Conservation (phyloP, 2,797 vertebrate genomes). For the Arnoldichthys spilopterus region DNA sequence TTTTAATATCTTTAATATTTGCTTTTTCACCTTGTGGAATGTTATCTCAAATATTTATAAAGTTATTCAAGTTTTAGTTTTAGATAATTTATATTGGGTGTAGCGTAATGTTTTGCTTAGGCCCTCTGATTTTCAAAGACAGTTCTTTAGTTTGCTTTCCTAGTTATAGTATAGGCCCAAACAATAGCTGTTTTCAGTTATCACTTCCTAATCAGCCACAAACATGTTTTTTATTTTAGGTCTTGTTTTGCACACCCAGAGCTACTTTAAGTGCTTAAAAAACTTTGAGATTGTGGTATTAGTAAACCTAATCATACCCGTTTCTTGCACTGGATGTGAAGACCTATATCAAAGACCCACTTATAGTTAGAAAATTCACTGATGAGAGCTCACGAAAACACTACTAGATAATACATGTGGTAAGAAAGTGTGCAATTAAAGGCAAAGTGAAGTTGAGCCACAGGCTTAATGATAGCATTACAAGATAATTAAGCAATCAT, state of each 20-base stretch:
- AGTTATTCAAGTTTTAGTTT: no score
- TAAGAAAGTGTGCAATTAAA: conserved; percentile 39
- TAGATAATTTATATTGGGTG: no score
- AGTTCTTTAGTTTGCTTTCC: background rate
- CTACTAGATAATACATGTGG: conserved; percentile 28
- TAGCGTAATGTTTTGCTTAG: no score
- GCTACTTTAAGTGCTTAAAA: background rate
- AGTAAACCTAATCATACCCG: background rate
- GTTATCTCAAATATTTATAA: no score
- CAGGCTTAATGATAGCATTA: conserved; percentile 19
- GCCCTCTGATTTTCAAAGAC: no score
- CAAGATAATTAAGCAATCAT: conserved; percentile 40
- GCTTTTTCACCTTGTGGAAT: no score
- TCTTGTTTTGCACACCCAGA: background rate
- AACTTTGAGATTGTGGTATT: background rate
- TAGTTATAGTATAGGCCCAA: background rate
- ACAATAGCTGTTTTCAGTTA: background rate
- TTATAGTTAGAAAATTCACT: conserved; percentile 1
- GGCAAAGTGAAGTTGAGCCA: conserved; percentile 11
- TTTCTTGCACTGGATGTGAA: background rate
- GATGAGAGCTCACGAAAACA: conserved; percentile 32
- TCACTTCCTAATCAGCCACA: background rate
- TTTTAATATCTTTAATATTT: no score
- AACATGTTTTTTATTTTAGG: background rate
- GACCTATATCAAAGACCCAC: conserved; percentile 3